A percentile compares a stretch with the other conserved stretches of the same genome.
These are phyloP conservation scores for Apostichopus californicus DNA, from an alignment of 35 echinoderm and acorn worm genomes.

Conservation along the genomic window DNA sequence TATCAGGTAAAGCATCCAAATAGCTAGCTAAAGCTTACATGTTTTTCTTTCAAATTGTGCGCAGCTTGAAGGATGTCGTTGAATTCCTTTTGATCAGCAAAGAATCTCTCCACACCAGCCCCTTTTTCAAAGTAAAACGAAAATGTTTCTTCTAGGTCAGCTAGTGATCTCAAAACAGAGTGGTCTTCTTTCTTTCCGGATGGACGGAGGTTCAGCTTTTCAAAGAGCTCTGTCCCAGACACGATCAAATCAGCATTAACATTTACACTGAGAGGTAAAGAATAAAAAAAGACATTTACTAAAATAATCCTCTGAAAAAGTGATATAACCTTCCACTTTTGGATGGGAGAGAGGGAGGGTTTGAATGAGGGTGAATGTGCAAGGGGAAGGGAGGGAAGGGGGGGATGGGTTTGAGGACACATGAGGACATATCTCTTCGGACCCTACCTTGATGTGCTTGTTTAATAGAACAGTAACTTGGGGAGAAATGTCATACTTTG, in stretches of 20 bases:
- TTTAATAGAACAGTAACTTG: too few relatives aligned
- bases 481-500: too few relatives aligned
- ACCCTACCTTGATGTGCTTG: too few relatives aligned
- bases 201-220: slow-evolving; percentile 51
- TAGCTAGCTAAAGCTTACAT: slow-evolving; percentile 31
- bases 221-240: slow-evolving; percentile 76
- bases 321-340: too few relatives aligned
- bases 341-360: not conserved
- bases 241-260: slow-evolving; percentile 96
- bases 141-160: slow-evolving; percentile 80
- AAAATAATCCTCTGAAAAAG: too few relatives aligned
- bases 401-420: too few relatives aligned
- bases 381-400: too few relatives aligned
- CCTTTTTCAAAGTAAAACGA: slow-evolving; percentile 75
- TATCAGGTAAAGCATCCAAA: too few relatives aligned
- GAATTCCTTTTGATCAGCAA: slow-evolving; percentile 54
- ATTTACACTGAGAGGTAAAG: slow-evolving; percentile 61
- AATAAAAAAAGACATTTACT: not conserved
- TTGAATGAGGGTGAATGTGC: not conserved
- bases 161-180: slow-evolving; percentile 55
- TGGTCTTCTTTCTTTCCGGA: slow-evolving; percentile 60
- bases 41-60: slow-evolving; percentile 72
- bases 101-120: slow-evolving; percentile 83
- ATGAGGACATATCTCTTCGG: too few relatives aligned
- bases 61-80: slow-evolving; percentile 64